Base-by-base conservation (phyloP, 35 echinoderm and acorn worm genomes). In the Patiria miniata region DNA sequence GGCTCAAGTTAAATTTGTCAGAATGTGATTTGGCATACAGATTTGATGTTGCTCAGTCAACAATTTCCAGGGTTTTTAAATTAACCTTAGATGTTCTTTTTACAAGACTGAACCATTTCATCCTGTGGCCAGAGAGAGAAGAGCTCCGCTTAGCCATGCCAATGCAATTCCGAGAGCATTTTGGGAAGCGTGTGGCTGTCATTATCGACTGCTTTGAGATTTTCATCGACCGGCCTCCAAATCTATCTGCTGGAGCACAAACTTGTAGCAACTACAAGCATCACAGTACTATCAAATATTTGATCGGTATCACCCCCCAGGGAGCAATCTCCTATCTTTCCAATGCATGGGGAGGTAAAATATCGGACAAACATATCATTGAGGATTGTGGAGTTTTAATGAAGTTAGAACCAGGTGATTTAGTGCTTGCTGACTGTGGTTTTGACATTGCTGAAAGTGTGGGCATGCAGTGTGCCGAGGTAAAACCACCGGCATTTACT, bases 181-280 rank as follows among this genome's bases (percentile, higher is more conserved):
- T 89, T 82, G 87, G 87, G 26, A 39, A 29, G 17, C 60, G 76
- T 18, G 80, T 89, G 40, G 87, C 80, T 19, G 73, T 90, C 36
- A 90, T 90, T 17, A 84, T 90, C 29, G 88, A 83, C 28, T 90
- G 88, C 40, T 77, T 83, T 73, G 80, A 90, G 52, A 51, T 90
- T 26, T 90, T 84, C 16, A 84, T 83, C 7, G 88, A 90, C 39
- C 40, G 88, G 47, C 80, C 80, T 37, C 51, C 79, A 12, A 84
- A 77, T 77, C 39, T 90, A 12, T 10, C n/a, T 21, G 88, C 80
- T 9, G 51, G 88, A 51, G 38, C 80, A 77, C 36, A 68, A 23
- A 83, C 81, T 8, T 90, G 37, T 21, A 77, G 59, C 36, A 83
- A 28, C 40, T 84, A 90, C 29, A 90, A 90, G 40, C 61, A 83